Evolutionary conservation across 2,113 vertebrate genomes (phyloP).

Genomic region (Uropsilus gracilis): DNA sequence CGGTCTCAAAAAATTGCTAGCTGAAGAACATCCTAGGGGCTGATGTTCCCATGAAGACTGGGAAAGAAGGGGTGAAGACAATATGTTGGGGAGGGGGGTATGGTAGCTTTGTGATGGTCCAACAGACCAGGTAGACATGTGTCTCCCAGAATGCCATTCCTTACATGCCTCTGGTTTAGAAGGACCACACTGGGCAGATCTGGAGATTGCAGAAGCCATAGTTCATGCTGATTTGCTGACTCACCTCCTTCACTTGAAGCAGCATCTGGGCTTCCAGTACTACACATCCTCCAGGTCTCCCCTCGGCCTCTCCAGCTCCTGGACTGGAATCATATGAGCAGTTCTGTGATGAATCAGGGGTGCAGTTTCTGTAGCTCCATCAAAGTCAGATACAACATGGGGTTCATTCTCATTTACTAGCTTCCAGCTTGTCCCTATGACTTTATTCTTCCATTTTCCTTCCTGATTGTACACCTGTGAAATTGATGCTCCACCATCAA

Average conservation of each 20-base stretch:
- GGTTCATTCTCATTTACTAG: neutral
- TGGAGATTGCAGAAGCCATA: neutral
- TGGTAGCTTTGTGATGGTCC: neutral
- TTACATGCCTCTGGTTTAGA: neutral
- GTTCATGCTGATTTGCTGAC: neutral
- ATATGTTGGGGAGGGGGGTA: neutral
- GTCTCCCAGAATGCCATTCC: neutral
- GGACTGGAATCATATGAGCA: too few species aligned
- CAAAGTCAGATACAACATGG: neutral
- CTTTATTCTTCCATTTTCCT: neutral
- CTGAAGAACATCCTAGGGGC: neutral
- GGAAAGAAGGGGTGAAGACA: neutral
- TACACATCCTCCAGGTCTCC: too few species aligned
- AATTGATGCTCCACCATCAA: neutral
- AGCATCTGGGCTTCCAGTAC: accelerated
- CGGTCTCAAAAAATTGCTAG: neutral
- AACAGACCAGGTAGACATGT: too few species aligned
- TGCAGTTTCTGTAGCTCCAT: neutral
- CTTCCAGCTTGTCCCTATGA: neutral
- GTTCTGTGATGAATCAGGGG: neutral
- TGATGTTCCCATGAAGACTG: neutral
- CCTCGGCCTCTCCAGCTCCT: neutral
- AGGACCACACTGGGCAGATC: neutral
- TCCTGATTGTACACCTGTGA: neutral
- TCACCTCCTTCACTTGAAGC: neutral